Base-by-base conservation (phyloP, 92 coral and sea anemone genomes). In the Siderastrea siderea region DNA sequence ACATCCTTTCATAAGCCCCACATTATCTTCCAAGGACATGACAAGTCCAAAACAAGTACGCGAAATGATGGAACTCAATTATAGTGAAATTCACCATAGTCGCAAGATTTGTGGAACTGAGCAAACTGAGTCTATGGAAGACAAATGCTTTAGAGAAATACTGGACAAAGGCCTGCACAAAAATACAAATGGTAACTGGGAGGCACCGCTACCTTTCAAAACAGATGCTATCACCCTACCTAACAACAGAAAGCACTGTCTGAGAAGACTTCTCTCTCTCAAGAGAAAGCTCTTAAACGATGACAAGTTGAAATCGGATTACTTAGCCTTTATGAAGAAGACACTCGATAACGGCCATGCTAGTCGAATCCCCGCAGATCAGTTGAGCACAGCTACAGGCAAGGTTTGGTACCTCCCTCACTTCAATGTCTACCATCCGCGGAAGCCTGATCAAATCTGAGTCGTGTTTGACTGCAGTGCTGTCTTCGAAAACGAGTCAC, bases 101-200 rank as follows among this genome's bases (percentile, higher is more conserved):
- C n/a, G n/a, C n/a, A n/a, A n/a, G n/a, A n/a, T n/a, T n/a, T n/a
- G n/a, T n/a, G n/a, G n/a, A n/a, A n/a, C n/a, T n/a, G n/a, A n/a
- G n/a, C n/a, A n/a, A n/a, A 80, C 67, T 2, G 90, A 85, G 75
- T 78, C 85, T 90, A 90, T 90, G 90, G 87, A 90, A 63, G 89
- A 84, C 85, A 89, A 89, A n/a, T 89, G 77, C 74, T 76, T 16
- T 26, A 80, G 84, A n/a, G n/a, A n/a, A n/a, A n/a, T n/a, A n/a
- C n/a, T n/a, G n/a, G n/a, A n/a, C n/a, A n/a, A n/a, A n/a, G 65
- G 68, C 55, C 79, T 76, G 61, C 83, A 85, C 62, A 85, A 85
- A 66, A 77, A 85, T 64, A 83, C 69, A 75, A 60, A 85, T 1
- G 89, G 89, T 49, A 75, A 65, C 76, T 65, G 83, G 83, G 89